A percentile compares a stretch with the other conserved stretches of the same genome.
These are phyloP conservation scores for Nemotelus nigrinus DNA, from an alignment of 2,888 invertebrate genomes.

Conservation along the genomic window DNA sequence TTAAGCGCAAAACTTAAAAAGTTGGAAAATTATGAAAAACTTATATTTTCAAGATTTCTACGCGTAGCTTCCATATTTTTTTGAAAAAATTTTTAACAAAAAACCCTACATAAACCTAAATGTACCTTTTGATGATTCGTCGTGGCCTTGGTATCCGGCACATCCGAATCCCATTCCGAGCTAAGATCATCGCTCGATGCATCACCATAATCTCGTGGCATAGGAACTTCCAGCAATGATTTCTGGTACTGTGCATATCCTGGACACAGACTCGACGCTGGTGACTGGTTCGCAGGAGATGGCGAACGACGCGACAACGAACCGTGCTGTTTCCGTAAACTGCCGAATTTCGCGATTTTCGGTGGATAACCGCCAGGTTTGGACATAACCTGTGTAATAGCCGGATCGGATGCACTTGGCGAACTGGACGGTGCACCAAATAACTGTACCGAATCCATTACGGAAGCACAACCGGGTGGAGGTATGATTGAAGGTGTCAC, in stretches of 20 bases:
- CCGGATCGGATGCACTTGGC: constrained; percentile 55
- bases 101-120: too few relatives aligned
- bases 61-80: too few relatives aligned
- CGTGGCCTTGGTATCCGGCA: constrained; percentile 65
- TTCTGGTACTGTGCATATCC: constrained; percentile 85
- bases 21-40: too few relatives aligned
- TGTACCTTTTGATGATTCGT: constrained; percentile 48
- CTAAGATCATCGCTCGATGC: constrained; percentile 92
- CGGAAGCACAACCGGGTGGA: constrained; percentile 53
- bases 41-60: too few relatives aligned
- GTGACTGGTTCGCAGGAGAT: constrained; percentile 67
- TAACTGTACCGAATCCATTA: constrained; percentile 64
- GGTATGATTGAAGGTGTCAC: constrained; percentile 61
- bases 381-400: constrained; percentile 54
- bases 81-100: too few relatives aligned
- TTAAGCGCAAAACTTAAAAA: too few relatives aligned
- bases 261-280: constrained; percentile 65
- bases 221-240: constrained; percentile 79
- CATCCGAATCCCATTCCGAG: constrained; percentile 92
- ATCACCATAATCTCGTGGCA: constrained; percentile 83
- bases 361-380: constrained; percentile 2
- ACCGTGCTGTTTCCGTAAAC: constrained; percentile 11
- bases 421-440: constrained; percentile 66
- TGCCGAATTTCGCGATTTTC: constrained; percentile 32
- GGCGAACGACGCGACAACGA: constrained; percentile 65